Percentiles rank a stretch among this genome's conserved stretches.
phyloP scores from a whole-genome alignment of 1,140 invertebrate genomes.

The Gryllus bimaculatus region DNA sequence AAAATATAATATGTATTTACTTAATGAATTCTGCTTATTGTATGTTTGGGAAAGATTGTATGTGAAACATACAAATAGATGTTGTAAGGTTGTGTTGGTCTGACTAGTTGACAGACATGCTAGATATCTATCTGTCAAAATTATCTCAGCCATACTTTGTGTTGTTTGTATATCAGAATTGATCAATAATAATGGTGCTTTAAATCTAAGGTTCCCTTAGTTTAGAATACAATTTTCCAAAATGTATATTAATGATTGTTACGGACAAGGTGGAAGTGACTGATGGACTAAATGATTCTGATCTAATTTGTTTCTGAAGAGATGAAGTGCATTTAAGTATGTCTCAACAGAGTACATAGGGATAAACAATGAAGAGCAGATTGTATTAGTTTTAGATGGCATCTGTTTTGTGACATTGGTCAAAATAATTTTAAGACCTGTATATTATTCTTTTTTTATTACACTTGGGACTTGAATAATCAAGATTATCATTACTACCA shows the following conservation, averaged over 20 bases:
- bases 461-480: too few species aligned
- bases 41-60: neutral
- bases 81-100: neutral
- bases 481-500: too few species aligned
- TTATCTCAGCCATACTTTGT: neutral
- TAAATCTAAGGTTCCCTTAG: neutral
- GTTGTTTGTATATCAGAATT: constrained; percentile 1
- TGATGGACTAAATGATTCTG: neutral
- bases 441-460: too few species aligned
- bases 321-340: neutral
- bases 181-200: constrained; percentile 5
- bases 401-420: neutral
- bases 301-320: neutral
- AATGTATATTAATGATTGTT: neutral
- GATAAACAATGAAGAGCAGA: neutral
- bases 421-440: too few species aligned
- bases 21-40: neutral
- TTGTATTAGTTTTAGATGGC: neutral
- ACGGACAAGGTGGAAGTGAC: neutral
- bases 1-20: neutral
- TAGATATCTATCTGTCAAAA: neutral
- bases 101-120: neutral
- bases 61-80: neutral
- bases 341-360: neutral
- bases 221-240: neutral